Evolutionary conservation across 2,888 invertebrate species (phyloP).

Genomic region (Podotricha telesiphe): DNA sequence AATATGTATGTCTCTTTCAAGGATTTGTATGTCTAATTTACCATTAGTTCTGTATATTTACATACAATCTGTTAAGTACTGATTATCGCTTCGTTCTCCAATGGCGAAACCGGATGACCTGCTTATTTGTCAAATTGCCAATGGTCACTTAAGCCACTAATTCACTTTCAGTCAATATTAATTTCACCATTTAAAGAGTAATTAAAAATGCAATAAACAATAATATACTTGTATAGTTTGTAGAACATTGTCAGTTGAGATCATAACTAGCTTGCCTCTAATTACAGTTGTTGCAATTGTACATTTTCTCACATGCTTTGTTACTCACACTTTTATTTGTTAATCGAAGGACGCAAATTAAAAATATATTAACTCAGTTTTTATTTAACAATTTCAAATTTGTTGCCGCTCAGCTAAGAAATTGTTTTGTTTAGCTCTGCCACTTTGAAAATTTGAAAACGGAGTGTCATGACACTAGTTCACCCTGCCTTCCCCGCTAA

Average conservation of each 20-base stretch:
- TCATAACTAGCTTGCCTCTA: conserved; percentile 43
- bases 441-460: too few species aligned
- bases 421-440: too few species aligned
- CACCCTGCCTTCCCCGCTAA: too few species aligned
- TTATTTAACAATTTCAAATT: conserved; percentile 5
- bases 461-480: too few species aligned
- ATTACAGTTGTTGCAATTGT: conserved; percentile 52
- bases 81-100: not conserved
- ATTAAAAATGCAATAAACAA: conserved; percentile 18
- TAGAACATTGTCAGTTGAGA: conserved; percentile 39
- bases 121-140: too few species aligned
- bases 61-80: not conserved
- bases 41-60: too few species aligned
- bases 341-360: conserved; percentile 49
- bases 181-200: conserved; percentile 16
- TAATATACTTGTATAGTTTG: conserved; percentile 8
- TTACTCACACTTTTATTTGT: conserved; percentile 54
- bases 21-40: not conserved
- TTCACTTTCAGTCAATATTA: not conserved
- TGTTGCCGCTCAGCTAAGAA: too few species aligned
- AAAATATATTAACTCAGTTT: conserved; percentile 23
- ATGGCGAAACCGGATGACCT: too few species aligned
- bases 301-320: conserved; percentile 57
- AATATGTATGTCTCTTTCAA: too few species aligned
- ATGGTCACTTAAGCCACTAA: too few species aligned